Evolutionary conservation across 2,797 vertebrate species (phyloP).

Genomic region (Lithobates pipiens): DNA sequence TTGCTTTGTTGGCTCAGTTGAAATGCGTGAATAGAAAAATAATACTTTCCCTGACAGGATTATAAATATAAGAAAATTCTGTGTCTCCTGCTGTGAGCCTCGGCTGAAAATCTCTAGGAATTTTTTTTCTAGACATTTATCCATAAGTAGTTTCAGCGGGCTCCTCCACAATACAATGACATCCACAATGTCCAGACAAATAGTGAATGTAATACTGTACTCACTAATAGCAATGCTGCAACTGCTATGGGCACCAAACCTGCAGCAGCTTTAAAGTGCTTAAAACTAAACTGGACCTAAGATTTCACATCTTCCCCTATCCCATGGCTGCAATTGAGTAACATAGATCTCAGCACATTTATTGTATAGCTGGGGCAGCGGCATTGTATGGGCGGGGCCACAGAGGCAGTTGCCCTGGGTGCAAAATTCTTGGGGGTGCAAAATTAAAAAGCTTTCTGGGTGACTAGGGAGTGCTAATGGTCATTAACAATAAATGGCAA

Average conservation of each 20-base stretch:
- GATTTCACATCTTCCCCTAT: neutral
- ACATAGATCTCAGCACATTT: too few relatives aligned
- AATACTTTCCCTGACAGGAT: slow-evolving; percentile 35
- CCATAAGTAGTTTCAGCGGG: neutral
- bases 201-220: neutral
- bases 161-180: neutral
- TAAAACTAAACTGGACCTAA: neutral
- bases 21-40: slow-evolving; percentile 44
- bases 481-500: too few relatives aligned
- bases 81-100: neutral
- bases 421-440: too few relatives aligned
- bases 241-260: neutral
- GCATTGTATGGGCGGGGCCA: too few relatives aligned
- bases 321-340: neutral
- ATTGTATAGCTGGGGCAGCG: too few relatives aligned
- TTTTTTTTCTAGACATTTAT: neutral
- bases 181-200: neutral
- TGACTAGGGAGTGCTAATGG: too few relatives aligned
- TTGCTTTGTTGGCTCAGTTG: slow-evolving; percentile 20
- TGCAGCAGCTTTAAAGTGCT: neutral
- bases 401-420: too few relatives aligned
- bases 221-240: neutral
- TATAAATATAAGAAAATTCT: slow-evolving; percentile 43
- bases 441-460: too few relatives aligned
- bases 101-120: neutral